A percentile compares a stretch with the other conserved stretches of the same genome.
These are phyloP conservation scores for Dipodomys merriami DNA, from an alignment of 2,113 vertebrate genomes.

Conservation along the genomic window DNA sequence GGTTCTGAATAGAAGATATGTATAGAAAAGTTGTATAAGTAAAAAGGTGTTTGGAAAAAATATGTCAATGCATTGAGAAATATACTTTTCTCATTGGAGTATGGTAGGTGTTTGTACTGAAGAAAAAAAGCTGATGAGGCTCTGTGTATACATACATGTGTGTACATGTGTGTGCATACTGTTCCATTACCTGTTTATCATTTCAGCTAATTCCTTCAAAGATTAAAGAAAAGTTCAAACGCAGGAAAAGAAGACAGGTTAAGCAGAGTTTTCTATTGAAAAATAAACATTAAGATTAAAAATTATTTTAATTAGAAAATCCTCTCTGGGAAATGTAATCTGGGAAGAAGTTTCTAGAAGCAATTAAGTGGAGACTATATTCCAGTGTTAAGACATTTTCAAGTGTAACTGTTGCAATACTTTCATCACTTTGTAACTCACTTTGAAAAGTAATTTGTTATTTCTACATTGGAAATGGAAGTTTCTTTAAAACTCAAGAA, in stretches of 20 bases:
- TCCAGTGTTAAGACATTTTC: neutral
- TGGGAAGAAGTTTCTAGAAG: neutral
- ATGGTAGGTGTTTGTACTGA: neutral
- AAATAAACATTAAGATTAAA: slow-evolving; percentile 17
- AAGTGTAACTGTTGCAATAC: neutral
- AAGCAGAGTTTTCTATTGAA: slow-evolving; percentile 52
- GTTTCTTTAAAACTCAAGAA: neutral
- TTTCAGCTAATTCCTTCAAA: slow-evolving; percentile 44
- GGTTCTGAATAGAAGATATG: slow-evolving; percentile 25
- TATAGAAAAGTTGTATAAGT: slow-evolving; percentile 14
- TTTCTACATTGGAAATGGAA: neutral
- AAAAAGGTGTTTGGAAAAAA: slow-evolving; percentile 19
- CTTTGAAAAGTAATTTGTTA: neutral
- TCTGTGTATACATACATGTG: too few species aligned
- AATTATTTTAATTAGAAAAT: slow-evolving; percentile 28
- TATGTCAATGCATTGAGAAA: slow-evolving; percentile 20
- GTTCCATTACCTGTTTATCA: slow-evolving; percentile 32
- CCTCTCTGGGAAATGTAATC: neutral
- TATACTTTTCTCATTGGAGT: slow-evolving; percentile 2
- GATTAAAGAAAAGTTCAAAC: slow-evolving; percentile 48
- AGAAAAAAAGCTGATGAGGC: neutral
- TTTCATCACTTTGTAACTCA: neutral
- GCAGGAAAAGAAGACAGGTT: neutral
- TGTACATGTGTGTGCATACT: neutral
- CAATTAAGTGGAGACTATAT: neutral